Conservation (phyloP, 2,113 vertebrate genomes). For the Malurus melanocephalus region DNA sequence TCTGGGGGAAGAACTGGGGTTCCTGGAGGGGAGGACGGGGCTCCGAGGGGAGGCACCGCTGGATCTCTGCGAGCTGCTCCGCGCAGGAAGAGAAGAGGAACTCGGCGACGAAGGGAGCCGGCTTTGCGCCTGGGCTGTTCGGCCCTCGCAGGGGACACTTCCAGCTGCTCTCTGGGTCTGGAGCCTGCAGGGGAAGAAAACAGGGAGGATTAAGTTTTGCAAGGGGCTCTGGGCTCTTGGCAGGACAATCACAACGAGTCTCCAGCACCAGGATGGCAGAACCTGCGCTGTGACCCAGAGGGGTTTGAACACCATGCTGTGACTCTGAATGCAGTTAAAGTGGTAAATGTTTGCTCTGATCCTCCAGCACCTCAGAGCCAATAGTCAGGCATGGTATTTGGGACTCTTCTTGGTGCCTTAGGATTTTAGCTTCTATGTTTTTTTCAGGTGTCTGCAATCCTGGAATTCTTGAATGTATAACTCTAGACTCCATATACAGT, state of each 20-base stretch:
- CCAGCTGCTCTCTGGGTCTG: slow-evolving; percentile 68
- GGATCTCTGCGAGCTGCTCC: slow-evolving; percentile 73
- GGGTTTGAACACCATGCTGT: background rate
- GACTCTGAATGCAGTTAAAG: background rate
- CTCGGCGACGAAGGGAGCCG: slow-evolving; percentile 40
- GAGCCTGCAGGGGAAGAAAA: slow-evolving; percentile 66
- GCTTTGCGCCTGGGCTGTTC: slow-evolving; percentile 48
- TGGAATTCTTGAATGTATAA: too few species aligned
- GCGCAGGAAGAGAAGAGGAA: slow-evolving; percentile 50
- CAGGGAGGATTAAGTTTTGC: background rate
- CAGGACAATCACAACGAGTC: background rate
- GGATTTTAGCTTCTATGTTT: too few species aligned
- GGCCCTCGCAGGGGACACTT: slow-evolving; percentile 47
- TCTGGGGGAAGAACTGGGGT: slow-evolving; percentile 80
- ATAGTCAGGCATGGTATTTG: fast-evolving
- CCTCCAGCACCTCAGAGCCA: background rate
- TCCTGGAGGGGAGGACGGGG: slow-evolving; percentile 70
- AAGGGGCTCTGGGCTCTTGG: background rate
- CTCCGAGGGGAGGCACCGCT: slow-evolving; percentile 65
- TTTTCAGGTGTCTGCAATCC: too few species aligned
- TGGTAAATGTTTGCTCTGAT: background rate
- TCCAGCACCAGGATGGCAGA: background rate
- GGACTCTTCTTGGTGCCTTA: background rate
- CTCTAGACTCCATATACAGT: too few species aligned
- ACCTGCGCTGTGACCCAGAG: background rate